Base-by-base conservation (phyloP, 2,888 invertebrate species). In the Coenonympha glycerion region DNA sequence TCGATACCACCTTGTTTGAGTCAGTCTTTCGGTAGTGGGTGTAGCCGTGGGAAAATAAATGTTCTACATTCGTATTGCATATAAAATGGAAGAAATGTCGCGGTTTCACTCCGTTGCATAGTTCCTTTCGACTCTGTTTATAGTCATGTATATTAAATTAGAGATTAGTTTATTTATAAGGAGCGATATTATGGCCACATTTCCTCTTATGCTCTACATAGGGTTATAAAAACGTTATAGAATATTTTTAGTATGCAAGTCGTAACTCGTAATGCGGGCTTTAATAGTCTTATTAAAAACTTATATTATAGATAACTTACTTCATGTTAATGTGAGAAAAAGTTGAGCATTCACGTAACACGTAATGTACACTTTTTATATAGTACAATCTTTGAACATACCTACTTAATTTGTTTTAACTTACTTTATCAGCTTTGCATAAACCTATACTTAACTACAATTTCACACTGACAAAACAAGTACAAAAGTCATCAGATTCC, bases 111-210 rank as follows among this genome's bases (percentile, higher is more conserved):
- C 9, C 36, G 34, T 37, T 42, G 24, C 45, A 37, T 53, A 46
- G 40, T 49, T 49, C 49, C 28, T 39, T 34, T 49, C 49, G 47
- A 42, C 37, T 16, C 55, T 55, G 36, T 53, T 53, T 53, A 55
- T 47, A 49, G 55, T 40, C 42, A 47, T 34, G 49, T 52, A 30
- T 49, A 55, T 55, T 55, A 49, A 53, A 52, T 49, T 31, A 45
- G 30, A 47, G 39, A 49, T 47, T 50, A 22, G 44, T 47, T 31
- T 52, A 47, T 55, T 34, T 42, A 53, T 55, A 55, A 44, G 53
- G 55, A 50, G 49, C 30, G 47, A 47, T 50, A 53, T 45, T 50
- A 39, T 33, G 13, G 36, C 44, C 42, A 34, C 28, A 36, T 49
- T 50, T 55, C 53, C 55, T 53, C 49, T 39, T 51, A 34, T 47